Evolutionary conservation across 1,140 invertebrate genomes (phyloP).

Genomic region (Himalopsyche phryganea): DNA sequence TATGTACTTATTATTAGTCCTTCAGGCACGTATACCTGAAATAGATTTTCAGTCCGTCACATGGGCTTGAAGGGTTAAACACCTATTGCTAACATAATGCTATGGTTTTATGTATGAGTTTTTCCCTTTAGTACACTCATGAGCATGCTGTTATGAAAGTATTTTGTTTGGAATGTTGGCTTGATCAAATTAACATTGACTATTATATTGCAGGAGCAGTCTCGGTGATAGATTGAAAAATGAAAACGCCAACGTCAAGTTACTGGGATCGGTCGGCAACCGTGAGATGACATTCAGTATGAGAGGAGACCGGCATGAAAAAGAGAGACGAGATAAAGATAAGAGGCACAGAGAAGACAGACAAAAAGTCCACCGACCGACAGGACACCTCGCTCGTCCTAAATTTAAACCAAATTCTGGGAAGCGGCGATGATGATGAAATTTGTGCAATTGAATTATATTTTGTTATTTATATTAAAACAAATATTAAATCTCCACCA

Average conservation of each 20-base stretch:
- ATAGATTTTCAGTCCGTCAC: no score
- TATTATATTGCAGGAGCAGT: constrained; percentile 54
- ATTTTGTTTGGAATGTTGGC: no score
- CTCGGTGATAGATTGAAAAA: constrained; percentile 67
- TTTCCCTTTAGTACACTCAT: no score
- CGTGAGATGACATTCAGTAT: constrained; percentile 75
- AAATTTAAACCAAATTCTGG: constrained; percentile 31
- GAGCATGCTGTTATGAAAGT: no score
- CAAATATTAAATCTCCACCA: not conserved
- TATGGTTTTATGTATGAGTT: no score
- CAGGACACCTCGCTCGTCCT: constrained; percentile 39
- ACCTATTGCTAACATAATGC: no score
- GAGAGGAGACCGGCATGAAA: constrained; percentile 44
- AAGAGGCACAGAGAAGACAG: constrained; percentile 70
- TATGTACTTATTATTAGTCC: no score
- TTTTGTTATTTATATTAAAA: not conserved
- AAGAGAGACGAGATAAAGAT: constrained; percentile 55
- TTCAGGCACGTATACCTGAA: no score
- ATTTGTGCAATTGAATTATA: no score
- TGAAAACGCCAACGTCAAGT: constrained; percentile 54
- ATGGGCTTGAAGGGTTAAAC: no score
- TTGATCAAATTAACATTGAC: no score
- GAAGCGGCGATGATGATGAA: constrained; percentile 19
- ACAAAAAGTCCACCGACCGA: constrained; percentile 67
- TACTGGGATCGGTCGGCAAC: constrained; percentile 62